Base-by-base conservation (phyloP, 2,113 vertebrate genomes). In the Anarhynchus alexandrinus region DNA sequence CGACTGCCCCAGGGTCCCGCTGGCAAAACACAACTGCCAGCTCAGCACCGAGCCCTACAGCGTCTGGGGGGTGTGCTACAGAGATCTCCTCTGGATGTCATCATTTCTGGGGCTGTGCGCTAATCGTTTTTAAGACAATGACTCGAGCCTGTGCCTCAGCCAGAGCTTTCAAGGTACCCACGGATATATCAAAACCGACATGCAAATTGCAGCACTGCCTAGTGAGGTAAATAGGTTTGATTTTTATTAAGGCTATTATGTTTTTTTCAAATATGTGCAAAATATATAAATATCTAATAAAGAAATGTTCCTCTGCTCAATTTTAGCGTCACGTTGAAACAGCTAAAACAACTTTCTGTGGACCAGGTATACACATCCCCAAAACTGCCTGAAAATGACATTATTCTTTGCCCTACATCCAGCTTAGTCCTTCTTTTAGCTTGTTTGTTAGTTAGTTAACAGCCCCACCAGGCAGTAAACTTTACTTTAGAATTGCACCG, bases 41-140 rank as follows among this genome's bases (percentile, higher is more conserved):
- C 83, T 92, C 93, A 94, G 83, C 91, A 90, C 32, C 14, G 10
- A 93, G 86, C 88, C 65, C 80, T 54, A 8, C 38, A 61, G 89
- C 84, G 64, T 6, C 23, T 59, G 64, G 32, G 17, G 25, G 2
- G 12, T 38, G 30, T 21, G 59, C 86, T 34, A 19, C 65, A 73
- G 78, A 2, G 1, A 20, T 49, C 54, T 82, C 45, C 83, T 19
- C 86, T 49, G 38, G 32, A 73, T 47, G 30, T 4, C 29, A n/a
- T 38, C 15, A 26, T 30, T 51, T 38, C 58, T 36, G 38, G 11
- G 84, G 57, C 69, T 82, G 19, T n/a, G 43, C 70, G 51, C 62
- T 26, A 29, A 65, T 73, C 9, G 15, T 71, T 85, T 76, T 2
- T 61, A 77, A 95, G 94, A 77, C 58, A 86, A 55, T 17, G 36